Conservation (phyloP, 2,888 invertebrate species). For the Zeuzera pyrina region DNA sequence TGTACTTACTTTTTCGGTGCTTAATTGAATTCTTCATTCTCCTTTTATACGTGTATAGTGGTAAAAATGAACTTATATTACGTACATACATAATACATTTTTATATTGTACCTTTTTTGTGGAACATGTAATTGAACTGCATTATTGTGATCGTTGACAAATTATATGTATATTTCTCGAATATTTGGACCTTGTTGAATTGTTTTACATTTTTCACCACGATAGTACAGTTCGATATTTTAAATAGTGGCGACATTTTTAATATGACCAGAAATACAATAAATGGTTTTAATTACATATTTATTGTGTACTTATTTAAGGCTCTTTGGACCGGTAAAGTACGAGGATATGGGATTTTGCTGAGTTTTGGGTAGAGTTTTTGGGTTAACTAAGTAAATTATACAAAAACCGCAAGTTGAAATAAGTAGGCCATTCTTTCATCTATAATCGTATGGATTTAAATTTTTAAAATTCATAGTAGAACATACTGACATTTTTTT, state of each 20-base stretch:
- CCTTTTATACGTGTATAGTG: background rate
- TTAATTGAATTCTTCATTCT: slow-evolving; percentile 10
- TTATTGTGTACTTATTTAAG: too few relatives aligned
- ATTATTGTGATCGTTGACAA: slow-evolving; percentile 40
- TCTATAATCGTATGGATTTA: too few relatives aligned
- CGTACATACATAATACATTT: slow-evolving; percentile 18
- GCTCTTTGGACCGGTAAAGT: too few relatives aligned
- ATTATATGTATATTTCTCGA: slow-evolving; percentile 39
- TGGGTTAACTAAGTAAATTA: too few relatives aligned
- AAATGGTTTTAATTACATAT: too few relatives aligned
- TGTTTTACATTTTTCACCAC: slow-evolving; percentile 37
- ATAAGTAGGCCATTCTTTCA: too few relatives aligned
- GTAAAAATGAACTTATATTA: background rate
- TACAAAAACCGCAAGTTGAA: too few relatives aligned
- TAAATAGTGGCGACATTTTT: slow-evolving; percentile 32
- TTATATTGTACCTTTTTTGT: slow-evolving; percentile 29
- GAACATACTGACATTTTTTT: too few relatives aligned
- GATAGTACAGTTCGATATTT: slow-evolving; percentile 45
- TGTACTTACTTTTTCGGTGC: slow-evolving; percentile 26
- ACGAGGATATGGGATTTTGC: too few relatives aligned
- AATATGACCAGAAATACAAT: slow-evolving; percentile 48
- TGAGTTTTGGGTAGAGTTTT: too few relatives aligned
- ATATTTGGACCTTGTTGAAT: slow-evolving; percentile 49
- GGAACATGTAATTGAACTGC: slow-evolving; percentile 48
- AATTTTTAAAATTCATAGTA: too few relatives aligned